Evolutionary conservation across 2,113 vertebrate species (phyloP), one percentile per base, ranked within the genome.

Genomic region (Notothenia coriiceps): DNA sequence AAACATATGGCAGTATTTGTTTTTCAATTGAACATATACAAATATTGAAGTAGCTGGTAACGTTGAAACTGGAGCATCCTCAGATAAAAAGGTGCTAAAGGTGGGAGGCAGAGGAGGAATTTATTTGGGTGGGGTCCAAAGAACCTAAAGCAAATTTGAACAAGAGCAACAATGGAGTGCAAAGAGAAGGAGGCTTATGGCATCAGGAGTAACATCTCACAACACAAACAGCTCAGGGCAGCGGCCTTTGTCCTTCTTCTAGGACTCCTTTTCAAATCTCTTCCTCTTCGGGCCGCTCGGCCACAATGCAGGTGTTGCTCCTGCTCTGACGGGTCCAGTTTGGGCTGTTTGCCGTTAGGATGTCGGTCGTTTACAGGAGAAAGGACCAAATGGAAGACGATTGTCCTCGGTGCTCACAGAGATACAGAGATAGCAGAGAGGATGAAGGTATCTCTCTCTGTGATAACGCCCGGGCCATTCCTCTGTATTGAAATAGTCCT

Each of bases 171-270:
- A 94, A 94, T 91, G 86, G 85, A 67, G 82, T 61, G 87, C 85
- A 86, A 85, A 84, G 91, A 90, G 86, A 70, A 82, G 76, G 18
- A 33, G 91, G 89, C 87, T 95, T 92, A 82, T 51, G 71, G 79
- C 88, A 81, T 93, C 88, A 83, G 77, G 51, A 13, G 77, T 73
- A 86, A 82, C 89, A 88, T 91, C 87, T 92, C 82, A 22, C 85
- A 80, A 88, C 90, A 84, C 89, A 94, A 94, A 92, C 91, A 92
- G 93, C 93, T 93, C 92, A 88, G 90, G 93, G 89, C 92, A 64
- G 86, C 62, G 33, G 84, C 92, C 77, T 93, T 94, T 93, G 91
- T 94, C 82, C 82, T 29, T 9, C 74, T 61, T 5, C 65, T 18
- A 77, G 73, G 80, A 49, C 77, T 4, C 60, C 84, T 85, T 89